A percentile compares a stretch with the other conserved stretches of the same genome.
phyloP scores from a whole-genome alignment of 2,888 invertebrate genomes.

The Erebia aethiops region DNA sequence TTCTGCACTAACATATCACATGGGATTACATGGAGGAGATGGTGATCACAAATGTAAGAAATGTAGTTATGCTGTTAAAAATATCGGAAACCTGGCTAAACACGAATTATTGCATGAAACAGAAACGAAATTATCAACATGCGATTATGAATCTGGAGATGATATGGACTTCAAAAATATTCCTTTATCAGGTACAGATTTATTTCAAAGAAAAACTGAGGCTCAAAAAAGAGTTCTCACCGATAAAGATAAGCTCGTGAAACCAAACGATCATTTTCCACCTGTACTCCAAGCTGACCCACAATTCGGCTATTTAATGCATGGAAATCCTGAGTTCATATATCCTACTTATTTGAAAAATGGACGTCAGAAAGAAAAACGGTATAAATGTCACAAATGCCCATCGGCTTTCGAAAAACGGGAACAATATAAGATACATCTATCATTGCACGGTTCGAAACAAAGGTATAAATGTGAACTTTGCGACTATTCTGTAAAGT shows the following conservation, averaged over 20 bases:
- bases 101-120: constrained; percentile 84
- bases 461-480: constrained; percentile 91
- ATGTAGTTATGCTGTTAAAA: constrained; percentile 88
- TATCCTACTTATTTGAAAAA: constrained; percentile 90
- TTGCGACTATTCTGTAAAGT: constrained; percentile 94
- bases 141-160: constrained; percentile 78
- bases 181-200: constrained; percentile 85
- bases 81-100: constrained; percentile 85
- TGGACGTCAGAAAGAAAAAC: constrained; percentile 88
- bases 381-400: constrained; percentile 92
- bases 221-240: constrained; percentile 78
- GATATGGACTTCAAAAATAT: constrained; percentile 79
- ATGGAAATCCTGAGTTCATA: constrained; percentile 89
- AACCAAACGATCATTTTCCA: constrained; percentile 80
- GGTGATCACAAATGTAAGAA: constrained; percentile 86
- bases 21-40: constrained; percentile 85
- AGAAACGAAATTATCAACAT: constrained; percentile 57
- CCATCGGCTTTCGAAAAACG: constrained; percentile 94
- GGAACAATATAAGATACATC: constrained; percentile 92
- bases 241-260: constrained; percentile 78
- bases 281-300: constrained; percentile 84
- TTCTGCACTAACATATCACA: constrained; percentile 87
- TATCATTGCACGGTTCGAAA: constrained; percentile 91
- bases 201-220: constrained; percentile 85
- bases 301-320: constrained; percentile 86